Evolutionary conservation across 2,797 vertebrate genomes (phyloP).

Genomic region (Macropodus opercularis): DNA sequence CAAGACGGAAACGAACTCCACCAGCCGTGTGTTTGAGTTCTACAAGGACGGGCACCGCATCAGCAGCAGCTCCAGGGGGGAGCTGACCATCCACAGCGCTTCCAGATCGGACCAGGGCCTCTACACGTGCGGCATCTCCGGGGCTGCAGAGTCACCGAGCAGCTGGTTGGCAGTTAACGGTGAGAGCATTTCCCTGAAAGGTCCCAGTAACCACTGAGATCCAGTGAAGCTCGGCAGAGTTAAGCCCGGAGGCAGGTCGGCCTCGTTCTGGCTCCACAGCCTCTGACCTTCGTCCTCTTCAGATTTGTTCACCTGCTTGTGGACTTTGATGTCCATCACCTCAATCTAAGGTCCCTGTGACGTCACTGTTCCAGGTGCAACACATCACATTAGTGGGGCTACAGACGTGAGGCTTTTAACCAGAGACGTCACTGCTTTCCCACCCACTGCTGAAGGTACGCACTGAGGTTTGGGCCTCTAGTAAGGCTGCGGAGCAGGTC

Average conservation of each 20-base stretch:
- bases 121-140: slow-evolving; percentile 51
- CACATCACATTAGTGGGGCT: not conserved
- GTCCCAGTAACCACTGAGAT: too few species aligned
- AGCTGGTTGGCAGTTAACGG: slow-evolving; percentile 58
- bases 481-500: not conserved
- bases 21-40: slow-evolving; percentile 21
- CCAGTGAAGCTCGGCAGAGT: too few species aligned
- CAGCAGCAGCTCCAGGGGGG: slow-evolving; percentile 18
- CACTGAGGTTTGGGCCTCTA: not conserved
- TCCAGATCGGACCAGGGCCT: slow-evolving; percentile 48
- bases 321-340: not conserved
- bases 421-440: not conserved
- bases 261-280: too few species aligned
- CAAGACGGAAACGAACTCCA: not conserved
- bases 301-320: too few species aligned
- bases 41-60: slow-evolving; percentile 43
- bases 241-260: too few species aligned
- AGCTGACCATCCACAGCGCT: slow-evolving; percentile 9
- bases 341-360: not conserved
- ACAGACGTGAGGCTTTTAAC: slow-evolving; percentile 1
- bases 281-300: too few species aligned
- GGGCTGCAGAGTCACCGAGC: slow-evolving; percentile 12
- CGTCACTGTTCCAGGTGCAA: not conserved
- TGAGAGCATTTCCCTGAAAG: too few species aligned
- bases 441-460: not conserved